Evolutionary conservation across 1,140 invertebrate species (phyloP).

Genomic region (Drosophila biarmipes): DNA sequence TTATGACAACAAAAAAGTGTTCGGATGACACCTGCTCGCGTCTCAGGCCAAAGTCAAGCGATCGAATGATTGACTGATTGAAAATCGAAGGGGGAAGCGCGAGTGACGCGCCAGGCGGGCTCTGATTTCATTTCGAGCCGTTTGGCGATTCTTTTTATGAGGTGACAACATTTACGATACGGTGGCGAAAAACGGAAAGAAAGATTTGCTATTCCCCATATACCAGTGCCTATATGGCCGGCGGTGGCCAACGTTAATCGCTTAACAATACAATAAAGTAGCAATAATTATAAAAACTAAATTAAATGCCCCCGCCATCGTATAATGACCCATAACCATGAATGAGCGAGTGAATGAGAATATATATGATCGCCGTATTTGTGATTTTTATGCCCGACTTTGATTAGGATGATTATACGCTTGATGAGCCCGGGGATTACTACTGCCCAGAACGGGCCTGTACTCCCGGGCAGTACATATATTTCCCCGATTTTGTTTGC

Average conservation of each 20-base stretch:
- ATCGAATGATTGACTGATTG: constrained; percentile 38
- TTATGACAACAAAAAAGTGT: constrained; percentile 29
- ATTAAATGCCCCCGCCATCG: constrained; percentile 64
- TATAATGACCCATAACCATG: constrained; percentile 69
- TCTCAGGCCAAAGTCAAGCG: constrained; percentile 40
- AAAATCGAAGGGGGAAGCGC: not conserved
- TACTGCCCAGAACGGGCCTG: not conserved
- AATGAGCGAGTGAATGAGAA: constrained; percentile 52
- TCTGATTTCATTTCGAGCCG: constrained; percentile 42
- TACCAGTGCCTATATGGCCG: constrained; percentile 37
- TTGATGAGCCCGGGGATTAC: constrained; percentile 43
- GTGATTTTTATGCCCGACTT: constrained; percentile 78
- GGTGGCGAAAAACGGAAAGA: constrained; percentile 46
- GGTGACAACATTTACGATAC: constrained; percentile 55
- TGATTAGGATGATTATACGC: constrained; percentile 69
- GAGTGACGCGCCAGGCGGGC: constrained; percentile 3
- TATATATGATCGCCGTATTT: constrained; percentile 79
- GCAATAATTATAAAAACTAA: constrained; percentile 84
- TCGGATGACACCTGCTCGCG: constrained; percentile 43
- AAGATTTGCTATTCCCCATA: constrained; percentile 73
- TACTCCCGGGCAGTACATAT: constrained; percentile 9
- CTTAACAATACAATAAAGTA: constrained; percentile 84
- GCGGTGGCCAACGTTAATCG: constrained; percentile 70
- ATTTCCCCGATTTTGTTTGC: constrained; percentile 40
- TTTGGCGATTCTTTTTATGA: constrained; percentile 68